Base-by-base conservation (phyloP, 2,113 vertebrate species). In the Acrocephalus arundinaceus region DNA sequence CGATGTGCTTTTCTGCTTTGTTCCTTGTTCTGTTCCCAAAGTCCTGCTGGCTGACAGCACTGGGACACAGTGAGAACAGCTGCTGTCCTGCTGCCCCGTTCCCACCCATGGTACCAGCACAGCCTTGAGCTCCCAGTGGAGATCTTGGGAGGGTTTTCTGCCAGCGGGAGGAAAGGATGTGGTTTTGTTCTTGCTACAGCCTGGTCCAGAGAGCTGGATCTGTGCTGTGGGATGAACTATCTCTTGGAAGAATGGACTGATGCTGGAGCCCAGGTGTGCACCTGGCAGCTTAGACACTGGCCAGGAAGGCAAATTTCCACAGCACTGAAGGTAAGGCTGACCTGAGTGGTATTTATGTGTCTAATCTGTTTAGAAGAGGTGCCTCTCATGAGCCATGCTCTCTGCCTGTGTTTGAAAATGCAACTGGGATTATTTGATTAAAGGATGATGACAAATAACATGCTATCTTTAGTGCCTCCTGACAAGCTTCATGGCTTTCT, bases 381-480 rank as follows among this genome's bases (percentile, higher is more conserved):
- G 54, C 63, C 49, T 88, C 59, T 83, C 55, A 54, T 25, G 75
- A 90, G 79, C 33, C 54, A 27, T 81, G 24, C 63, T 70, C 63
- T 43, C 63, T 74, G 72, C 39, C 68, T 72, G 37, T 73, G 51
- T 52, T 81, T 78, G 86, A 54, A 77, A 83, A 84, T 83, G 62
- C 2, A 17, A 21, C 68, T 31, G 65, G 57, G 88, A 54, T 90
- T 63, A 46, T 68, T 55, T 59, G 80, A 80, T 87, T 92, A 80
- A 88, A 78, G 93, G 72, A 86, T 25, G 80, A 65, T 89, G 91
- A 92, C 89, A 95, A 94, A 95, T 68, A 81, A 78, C 0, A 2
- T 48, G 89, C 91, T 93, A 90, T 92, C 94, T 96, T 97, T 94
- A 92, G 94, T 81, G 57, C 52, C 76, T 85, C 52, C 95, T 87